A percentile compares a stretch with the other conserved stretches of the same genome.
These are phyloP conservation scores for Cuculus canorus DNA, from an alignment of 2,797 vertebrate species.

Conservation along the genomic window DNA sequence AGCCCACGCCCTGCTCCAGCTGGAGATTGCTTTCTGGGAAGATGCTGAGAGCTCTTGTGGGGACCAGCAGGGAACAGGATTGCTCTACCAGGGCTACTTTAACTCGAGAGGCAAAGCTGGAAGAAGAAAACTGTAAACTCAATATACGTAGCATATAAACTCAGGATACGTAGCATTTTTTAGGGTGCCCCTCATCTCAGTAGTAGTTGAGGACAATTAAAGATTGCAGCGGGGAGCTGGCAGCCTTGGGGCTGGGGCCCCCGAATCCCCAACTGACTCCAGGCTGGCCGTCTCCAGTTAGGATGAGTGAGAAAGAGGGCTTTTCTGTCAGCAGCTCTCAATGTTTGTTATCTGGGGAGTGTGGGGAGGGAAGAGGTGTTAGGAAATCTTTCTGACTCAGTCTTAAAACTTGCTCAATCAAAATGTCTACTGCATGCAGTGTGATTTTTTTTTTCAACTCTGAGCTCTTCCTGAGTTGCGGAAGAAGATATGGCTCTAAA, in stretches of 20 bases:
- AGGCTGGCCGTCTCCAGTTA: background rate
- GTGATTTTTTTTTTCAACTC: background rate
- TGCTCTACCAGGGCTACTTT: background rate
- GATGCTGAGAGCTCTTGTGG: background rate
- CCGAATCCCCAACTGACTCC: background rate
- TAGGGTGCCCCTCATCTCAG: background rate
- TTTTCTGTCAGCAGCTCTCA: background rate
- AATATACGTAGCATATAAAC: too few relatives aligned
- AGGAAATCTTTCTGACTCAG: slow-evolving; percentile 56
- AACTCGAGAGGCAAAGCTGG: background rate
- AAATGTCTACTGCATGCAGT: background rate
- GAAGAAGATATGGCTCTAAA: background rate
- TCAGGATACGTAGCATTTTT: background rate
- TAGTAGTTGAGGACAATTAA: background rate
- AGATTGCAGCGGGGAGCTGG: background rate
- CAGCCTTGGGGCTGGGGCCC: background rate
- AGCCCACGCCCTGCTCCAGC: background rate
- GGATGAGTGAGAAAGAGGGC: background rate
- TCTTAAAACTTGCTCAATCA: background rate
- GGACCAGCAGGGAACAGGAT: too few relatives aligned
- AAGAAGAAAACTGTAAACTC: background rate
- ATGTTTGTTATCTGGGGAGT: background rate
- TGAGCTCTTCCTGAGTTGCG: background rate
- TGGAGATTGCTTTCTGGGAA: background rate
- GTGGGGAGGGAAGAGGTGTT: background rate